phyloP scores from a whole-genome alignment of 2,888 invertebrate species.

The Enchytraeus crypticus region DNA sequence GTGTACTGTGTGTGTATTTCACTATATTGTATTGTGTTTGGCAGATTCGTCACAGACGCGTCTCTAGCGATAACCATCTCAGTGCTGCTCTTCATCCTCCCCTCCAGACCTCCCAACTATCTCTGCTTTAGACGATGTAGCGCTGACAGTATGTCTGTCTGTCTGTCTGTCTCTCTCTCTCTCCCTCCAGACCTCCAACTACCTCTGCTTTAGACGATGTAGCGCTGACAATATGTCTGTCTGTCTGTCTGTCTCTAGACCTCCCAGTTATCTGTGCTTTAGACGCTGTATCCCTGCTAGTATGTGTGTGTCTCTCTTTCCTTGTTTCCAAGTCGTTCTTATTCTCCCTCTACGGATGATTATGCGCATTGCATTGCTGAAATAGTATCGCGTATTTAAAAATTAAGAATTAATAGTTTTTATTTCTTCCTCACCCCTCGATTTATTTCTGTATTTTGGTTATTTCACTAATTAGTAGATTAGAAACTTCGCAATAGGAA shows the following conservation, averaged over 20 bases:
- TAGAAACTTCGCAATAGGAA: too few relatives aligned
- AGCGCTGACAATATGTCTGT: slow-evolving; percentile 3
- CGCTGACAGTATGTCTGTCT: slow-evolving; percentile 1
- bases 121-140: slow-evolving; percentile 21
- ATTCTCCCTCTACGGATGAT: slow-evolving; percentile 21
- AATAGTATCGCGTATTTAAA: too few relatives aligned
- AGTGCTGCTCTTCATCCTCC: slow-evolving; percentile 29
- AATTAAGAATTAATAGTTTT: too few relatives aligned
- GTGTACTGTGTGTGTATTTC: too few relatives aligned
- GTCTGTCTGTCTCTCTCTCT: neutral
- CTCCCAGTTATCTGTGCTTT: slow-evolving; percentile 25
- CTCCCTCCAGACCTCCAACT: slow-evolving; percentile 12
- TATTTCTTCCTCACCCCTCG: too few relatives aligned
- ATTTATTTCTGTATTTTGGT: too few relatives aligned
- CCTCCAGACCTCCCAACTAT: slow-evolving; percentile 24
- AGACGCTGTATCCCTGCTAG: too few relatives aligned
- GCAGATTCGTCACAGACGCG: slow-evolving; percentile 45
- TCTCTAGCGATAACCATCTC: slow-evolving; percentile 65
- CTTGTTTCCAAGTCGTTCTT: neutral
- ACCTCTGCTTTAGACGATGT: slow-evolving; percentile 20
- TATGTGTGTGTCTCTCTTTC: too few relatives aligned
- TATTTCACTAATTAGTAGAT: too few relatives aligned
- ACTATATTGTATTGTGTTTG: too few relatives aligned
- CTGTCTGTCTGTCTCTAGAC: neutral
- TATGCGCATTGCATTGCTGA: too few relatives aligned